phyloP scores from a whole-genome alignment of 1,140 invertebrate genomes.

The Apis laboriosa region DNA sequence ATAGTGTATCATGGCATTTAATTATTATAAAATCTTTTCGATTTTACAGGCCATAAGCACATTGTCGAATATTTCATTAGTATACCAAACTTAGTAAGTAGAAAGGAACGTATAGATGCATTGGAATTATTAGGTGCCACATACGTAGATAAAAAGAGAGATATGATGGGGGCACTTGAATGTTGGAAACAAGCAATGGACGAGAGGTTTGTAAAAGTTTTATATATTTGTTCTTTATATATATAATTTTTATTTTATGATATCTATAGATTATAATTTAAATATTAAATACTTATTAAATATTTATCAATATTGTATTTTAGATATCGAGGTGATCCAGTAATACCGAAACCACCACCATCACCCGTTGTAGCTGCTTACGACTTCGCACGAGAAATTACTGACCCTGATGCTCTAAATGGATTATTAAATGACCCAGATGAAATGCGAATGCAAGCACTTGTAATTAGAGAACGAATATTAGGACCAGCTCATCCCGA shows the following conservation, averaged over 20 bases:
- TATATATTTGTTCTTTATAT: background rate
- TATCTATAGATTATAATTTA: background rate
- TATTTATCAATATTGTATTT: constrained; percentile 1
- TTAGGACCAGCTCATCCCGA: constrained; percentile 96
- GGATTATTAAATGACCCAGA: constrained; percentile 95
- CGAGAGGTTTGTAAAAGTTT: constrained; percentile 83
- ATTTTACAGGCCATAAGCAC: constrained; percentile 88
- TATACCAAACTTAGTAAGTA: constrained; percentile 84
- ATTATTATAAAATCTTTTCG: constrained; percentile 26
- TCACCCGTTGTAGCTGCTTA: constrained; percentile 90
- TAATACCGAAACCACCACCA: constrained; percentile 86
- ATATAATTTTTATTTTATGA: background rate
- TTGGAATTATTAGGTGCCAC: constrained; percentile 97
- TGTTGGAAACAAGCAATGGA: constrained; percentile 95
- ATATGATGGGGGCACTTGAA: constrained; percentile 93
- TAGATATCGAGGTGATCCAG: constrained; percentile 81
- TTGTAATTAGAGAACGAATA: constrained; percentile 96
- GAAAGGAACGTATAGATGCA: constrained; percentile 93
- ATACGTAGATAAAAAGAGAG: constrained; percentile 97
- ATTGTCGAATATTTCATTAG: constrained; percentile 95
- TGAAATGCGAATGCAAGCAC: constrained; percentile 97
- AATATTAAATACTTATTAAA: background rate
- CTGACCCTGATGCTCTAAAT: constrained; percentile 88
- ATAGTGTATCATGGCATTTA: background rate
- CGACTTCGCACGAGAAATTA: constrained; percentile 92